Conservation (phyloP, 2,797 vertebrate species). For the Hydrophis major region DNA sequence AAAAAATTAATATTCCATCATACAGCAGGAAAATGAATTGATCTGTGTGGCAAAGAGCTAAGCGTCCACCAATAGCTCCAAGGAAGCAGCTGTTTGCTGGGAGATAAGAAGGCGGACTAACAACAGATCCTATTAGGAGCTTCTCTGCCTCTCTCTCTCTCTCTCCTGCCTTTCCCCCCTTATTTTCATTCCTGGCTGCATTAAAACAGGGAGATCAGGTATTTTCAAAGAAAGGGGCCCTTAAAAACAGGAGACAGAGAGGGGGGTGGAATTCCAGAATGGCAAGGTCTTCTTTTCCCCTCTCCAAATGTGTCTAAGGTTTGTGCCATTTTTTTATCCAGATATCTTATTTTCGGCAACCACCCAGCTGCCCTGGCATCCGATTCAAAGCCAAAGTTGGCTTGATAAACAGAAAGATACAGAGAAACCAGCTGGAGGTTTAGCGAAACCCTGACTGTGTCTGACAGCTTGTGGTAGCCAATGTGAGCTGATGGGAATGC, state of each 20-base stretch:
- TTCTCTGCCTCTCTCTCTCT: not conserved
- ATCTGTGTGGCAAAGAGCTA: conserved; percentile 63
- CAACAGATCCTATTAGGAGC: conserved; percentile 22
- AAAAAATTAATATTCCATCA: conserved; percentile 63
- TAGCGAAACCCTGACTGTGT: not conserved
- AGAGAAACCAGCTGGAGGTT: not conserved
- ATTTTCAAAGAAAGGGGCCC: not conserved
- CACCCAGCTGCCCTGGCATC: not conserved
- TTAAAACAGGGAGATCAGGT: not conserved
- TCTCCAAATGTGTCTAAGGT: not conserved
- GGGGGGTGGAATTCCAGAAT: not conserved
- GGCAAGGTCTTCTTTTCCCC: not conserved
- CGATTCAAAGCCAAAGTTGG: not conserved
- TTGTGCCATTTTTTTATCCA: not conserved
- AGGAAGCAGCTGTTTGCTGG: conserved; percentile 60
- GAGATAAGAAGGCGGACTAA: conserved; percentile 59
- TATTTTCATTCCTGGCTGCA: conserved; percentile 8
- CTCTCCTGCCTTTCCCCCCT: not conserved
- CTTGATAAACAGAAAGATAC: conserved; percentile 30
- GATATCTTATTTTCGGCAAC: not conserved
- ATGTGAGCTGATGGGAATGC: not conserved
- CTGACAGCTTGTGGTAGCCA: conserved; percentile 6
- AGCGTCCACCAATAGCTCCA: conserved; percentile 22
- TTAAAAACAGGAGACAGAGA: not conserved
- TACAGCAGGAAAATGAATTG: conserved; percentile 46